Conservation (phyloP, 92 coral and sea anemone species). For the Pocillopora grandis region DNA sequence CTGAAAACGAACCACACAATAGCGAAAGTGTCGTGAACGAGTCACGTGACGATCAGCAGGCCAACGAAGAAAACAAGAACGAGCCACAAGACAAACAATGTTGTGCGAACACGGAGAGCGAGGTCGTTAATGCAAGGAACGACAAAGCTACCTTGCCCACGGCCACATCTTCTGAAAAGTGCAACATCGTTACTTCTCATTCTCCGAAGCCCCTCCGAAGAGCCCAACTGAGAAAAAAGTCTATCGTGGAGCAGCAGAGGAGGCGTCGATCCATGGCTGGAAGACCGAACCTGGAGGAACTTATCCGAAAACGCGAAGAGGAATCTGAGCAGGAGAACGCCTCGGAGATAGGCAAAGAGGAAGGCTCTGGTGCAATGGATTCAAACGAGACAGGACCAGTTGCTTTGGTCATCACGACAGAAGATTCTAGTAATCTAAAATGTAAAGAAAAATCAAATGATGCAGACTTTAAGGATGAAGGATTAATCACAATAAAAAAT, state of each 20-base stretch:
- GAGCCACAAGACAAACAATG: slow-evolving; percentile 3
- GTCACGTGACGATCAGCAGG: background rate
- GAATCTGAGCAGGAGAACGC: background rate
- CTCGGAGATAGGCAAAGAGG: background rate
- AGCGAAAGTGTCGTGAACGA: background rate
- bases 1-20: background rate
- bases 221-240: slow-evolving; percentile 41
- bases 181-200: background rate
- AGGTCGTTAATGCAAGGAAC: background rate
- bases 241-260: slow-evolving; percentile 39
- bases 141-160: background rate
- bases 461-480: background rate
- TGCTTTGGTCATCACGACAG: background rate
- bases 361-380: slow-evolving; percentile 9
- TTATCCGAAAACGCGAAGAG: slow-evolving; percentile 3
- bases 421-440: background rate
- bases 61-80: background rate
- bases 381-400: background rate
- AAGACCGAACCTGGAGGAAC: slow-evolving; percentile 31
- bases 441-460: background rate
- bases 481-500: background rate
- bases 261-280: slow-evolving; percentile 21
- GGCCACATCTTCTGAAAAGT: background rate
- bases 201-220: slow-evolving; percentile 44
- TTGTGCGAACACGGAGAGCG: background rate